Conservation (phyloP, 2,113 vertebrate species). For the Gallinago paraguaiae region DNA sequence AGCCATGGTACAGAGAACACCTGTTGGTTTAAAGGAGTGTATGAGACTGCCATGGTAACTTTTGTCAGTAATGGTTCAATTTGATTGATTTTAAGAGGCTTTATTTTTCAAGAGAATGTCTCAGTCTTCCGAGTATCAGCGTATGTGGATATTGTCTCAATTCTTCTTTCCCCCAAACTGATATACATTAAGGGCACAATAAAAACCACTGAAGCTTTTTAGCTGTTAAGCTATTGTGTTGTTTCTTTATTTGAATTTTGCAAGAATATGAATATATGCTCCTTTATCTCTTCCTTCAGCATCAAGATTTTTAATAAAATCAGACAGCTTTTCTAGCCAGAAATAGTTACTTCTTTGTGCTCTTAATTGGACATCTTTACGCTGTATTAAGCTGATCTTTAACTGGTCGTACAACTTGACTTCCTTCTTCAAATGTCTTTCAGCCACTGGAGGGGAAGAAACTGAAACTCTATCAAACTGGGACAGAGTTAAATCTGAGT, state of each 20-base stretch:
- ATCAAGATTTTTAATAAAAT: background rate
- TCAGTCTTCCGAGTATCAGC: background rate
- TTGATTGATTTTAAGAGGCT: background rate
- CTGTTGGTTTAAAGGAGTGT: background rate
- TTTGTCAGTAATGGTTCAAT: background rate
- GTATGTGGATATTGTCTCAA: background rate
- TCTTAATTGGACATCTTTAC: background rate
- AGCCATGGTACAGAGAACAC: background rate
- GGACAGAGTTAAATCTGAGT: conserved; percentile 15
- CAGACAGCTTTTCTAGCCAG: background rate
- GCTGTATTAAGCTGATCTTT: background rate
- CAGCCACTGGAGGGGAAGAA: background rate
- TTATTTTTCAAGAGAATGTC: background rate
- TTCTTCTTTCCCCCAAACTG: background rate
- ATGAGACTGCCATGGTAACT: background rate
- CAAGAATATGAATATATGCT: background rate
- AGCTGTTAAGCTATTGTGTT: background rate
- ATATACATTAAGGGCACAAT: too few species aligned
- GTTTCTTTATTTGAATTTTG: background rate
- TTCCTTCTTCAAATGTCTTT: background rate
- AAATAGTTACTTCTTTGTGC: background rate
- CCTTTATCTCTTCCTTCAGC: background rate
- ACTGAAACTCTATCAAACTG: background rate
- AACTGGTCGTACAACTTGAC: background rate
- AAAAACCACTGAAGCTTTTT: background rate